Evolutionary conservation across 1,140 invertebrate species (phyloP).

Genomic region (Drosophila melanogaster): DNA sequence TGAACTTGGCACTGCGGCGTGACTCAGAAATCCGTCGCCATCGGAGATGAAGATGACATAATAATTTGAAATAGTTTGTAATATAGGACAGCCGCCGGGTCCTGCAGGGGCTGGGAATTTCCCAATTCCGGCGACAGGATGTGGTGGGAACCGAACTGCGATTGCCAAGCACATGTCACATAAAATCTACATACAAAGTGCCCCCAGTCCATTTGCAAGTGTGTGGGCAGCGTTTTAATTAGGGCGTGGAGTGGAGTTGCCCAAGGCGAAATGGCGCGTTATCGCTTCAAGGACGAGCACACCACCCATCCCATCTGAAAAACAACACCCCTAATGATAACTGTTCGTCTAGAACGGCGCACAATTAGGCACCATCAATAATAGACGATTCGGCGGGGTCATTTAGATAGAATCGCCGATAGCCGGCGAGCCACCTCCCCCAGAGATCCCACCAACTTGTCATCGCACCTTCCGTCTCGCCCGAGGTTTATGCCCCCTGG

Average conservation of each 20-base stretch:
- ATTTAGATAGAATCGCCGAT: constrained; percentile 56
- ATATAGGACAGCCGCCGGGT: constrained; percentile 15
- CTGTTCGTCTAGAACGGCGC: constrained; percentile 19
- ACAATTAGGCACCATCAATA: constrained; percentile 59
- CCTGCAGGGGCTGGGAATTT: constrained; percentile 12
- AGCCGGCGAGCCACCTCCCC: constrained; percentile 25
- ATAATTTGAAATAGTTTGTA: constrained; percentile 60
- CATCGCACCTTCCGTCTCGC: constrained; percentile 30
- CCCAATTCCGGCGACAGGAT: constrained; percentile 13
- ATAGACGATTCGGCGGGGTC: constrained; percentile 38
- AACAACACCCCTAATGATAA: constrained; percentile 33
- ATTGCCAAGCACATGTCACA: constrained; percentile 44
- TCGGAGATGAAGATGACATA: constrained; percentile 68
- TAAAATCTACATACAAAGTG: constrained; percentile 68
- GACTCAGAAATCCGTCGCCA: constrained; percentile 30
- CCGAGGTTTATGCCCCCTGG: constrained; percentile 13
- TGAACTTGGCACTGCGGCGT: constrained; percentile 27
- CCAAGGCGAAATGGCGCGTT: constrained; percentile 18
- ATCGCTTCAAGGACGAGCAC: constrained; percentile 3
- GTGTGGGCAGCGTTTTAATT: constrained; percentile 49
- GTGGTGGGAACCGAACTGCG: constrained; percentile 23
- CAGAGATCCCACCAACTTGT: constrained; percentile 16
- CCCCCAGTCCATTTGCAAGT: constrained; percentile 22
- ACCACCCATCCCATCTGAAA: background rate
- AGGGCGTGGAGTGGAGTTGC: constrained; percentile 14